A percentile compares a stretch with the other conserved stretches of the same genome.
phyloP scores from a whole-genome alignment of 2,113 vertebrate species.

The Orycteropus afer region DNA sequence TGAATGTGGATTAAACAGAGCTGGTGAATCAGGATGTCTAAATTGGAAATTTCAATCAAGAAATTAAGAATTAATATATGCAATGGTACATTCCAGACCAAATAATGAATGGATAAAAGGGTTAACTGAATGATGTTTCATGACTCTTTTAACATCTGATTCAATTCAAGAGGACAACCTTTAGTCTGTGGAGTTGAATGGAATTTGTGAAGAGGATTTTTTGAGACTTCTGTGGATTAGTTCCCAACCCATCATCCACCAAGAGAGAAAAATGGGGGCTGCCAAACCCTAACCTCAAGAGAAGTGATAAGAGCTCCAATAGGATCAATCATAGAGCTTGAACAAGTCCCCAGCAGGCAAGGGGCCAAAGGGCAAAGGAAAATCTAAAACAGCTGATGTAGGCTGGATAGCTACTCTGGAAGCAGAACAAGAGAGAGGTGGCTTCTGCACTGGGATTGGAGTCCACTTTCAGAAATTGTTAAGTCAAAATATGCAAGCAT shows the following conservation, averaged over 20 bases:
- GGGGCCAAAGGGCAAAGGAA: neutral
- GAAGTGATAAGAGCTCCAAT: neutral
- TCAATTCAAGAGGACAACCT: neutral
- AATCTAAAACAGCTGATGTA: neutral
- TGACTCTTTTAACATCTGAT: neutral
- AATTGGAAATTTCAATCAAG: neutral
- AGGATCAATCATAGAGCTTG: neutral
- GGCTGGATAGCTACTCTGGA: neutral
- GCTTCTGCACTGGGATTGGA: neutral
- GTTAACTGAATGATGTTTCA: neutral
- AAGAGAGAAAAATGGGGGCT: neutral
- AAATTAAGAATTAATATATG: neutral
- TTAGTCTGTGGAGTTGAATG: neutral
- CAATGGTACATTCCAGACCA: constrained; percentile 8
- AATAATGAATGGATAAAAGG: neutral
- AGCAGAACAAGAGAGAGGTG: neutral
- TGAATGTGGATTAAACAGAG: neutral
- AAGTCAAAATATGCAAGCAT: neutral
- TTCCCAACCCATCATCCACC: neutral
- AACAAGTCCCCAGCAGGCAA: neutral
- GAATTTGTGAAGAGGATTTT: neutral
- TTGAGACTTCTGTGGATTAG: neutral
- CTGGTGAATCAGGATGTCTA: neutral
- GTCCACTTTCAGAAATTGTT: neutral
- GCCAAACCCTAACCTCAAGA: neutral